Percentiles rank a stretch among this genome's conserved stretches.
Conservation (phyloP, 2,888 invertebrate species). For the Drosophila niveifrons region DNA sequence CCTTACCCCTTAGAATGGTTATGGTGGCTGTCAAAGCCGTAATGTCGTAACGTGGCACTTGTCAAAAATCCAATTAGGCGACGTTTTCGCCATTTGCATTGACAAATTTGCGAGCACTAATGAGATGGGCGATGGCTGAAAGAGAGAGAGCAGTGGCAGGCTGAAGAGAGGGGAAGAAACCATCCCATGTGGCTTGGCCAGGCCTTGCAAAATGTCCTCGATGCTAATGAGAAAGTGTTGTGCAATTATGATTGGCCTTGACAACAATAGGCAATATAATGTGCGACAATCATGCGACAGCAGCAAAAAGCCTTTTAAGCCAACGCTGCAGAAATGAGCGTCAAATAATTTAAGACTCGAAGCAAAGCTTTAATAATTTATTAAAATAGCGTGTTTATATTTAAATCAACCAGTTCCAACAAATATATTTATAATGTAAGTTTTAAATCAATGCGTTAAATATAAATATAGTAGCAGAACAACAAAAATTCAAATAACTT, state of each 20-base stretch:
- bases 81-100: constrained; percentile 51
- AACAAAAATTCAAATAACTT: too few species aligned
- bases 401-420: too few species aligned
- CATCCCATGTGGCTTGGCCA: constrained; percentile 32
- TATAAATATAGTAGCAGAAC: too few species aligned
- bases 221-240: constrained; percentile 36
- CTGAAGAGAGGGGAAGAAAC: neutral
- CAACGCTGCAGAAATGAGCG: neutral
- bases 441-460: too few species aligned
- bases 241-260: constrained; percentile 22
- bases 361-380: too few species aligned
- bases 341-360: neutral
- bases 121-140: constrained; percentile 32
- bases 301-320: neutral
- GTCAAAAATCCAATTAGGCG: constrained; percentile 72
- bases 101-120: constrained; percentile 52
- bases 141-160: too few species aligned
- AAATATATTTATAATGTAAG: too few species aligned
- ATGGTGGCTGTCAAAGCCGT: constrained; percentile 28
- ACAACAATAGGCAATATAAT: constrained; percentile 15
- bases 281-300: neutral
- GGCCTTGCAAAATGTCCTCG: constrained; percentile 31
- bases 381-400: too few species aligned
- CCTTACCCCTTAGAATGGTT: too few species aligned
- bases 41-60: constrained; percentile 40